Conservation (phyloP, 2,113 vertebrate genomes). For the Scopus umbretta region DNA sequence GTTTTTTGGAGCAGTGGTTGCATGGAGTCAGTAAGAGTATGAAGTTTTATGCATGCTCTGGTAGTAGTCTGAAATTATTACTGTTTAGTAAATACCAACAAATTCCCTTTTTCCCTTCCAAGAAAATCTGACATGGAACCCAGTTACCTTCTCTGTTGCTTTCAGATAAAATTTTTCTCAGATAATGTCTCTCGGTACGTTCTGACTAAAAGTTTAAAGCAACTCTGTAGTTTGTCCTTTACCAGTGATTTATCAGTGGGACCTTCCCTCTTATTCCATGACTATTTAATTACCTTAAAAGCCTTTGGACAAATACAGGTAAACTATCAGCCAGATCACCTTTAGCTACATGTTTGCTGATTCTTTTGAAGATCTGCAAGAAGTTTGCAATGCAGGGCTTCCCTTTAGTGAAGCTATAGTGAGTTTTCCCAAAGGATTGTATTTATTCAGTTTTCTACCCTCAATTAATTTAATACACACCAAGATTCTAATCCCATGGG, state of each 20-base stretch:
- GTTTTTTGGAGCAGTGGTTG: not conserved
- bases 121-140: not conserved
- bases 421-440: not conserved
- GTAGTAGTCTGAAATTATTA: not conserved
- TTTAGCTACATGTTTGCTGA: not conserved
- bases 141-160: not conserved
- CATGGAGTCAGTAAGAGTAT: not conserved
- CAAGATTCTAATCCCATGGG: not conserved
- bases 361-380: not conserved
- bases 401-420: not conserved
- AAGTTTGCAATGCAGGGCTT: not conserved
- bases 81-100: not conserved
- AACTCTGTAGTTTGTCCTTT: not conserved
- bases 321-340: not conserved
- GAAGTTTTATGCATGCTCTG: not conserved
- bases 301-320: not conserved
- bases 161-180: not conserved
- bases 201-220: not conserved
- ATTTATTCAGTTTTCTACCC: not conserved
- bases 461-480: not conserved
- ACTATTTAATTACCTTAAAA: not conserved
- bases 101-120: not conserved
- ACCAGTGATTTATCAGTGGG: fast-evolving
- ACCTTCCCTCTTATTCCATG: not conserved
- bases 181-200: not conserved